Percentiles rank a stretch among this genome's conserved stretches.
These are phyloP conservation scores for Temnothorax longispinosus DNA, from an alignment of 1,140 invertebrate genomes.

Conservation along the genomic window DNA sequence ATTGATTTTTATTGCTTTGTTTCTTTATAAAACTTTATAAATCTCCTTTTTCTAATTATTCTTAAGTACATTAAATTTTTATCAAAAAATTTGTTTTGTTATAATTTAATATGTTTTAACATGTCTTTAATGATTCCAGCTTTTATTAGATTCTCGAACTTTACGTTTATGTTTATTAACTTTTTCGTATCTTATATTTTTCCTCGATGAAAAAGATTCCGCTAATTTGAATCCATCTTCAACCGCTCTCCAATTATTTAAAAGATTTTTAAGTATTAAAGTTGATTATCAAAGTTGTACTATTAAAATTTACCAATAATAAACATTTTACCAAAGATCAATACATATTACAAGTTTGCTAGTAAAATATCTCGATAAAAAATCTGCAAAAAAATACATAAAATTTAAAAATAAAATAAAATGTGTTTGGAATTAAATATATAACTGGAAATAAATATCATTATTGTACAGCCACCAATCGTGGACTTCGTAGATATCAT, in stretches of 20 bases:
- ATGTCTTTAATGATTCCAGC: neutral
- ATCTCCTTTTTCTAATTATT: neutral
- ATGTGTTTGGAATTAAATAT: conserved; percentile 19
- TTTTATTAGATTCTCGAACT: neutral
- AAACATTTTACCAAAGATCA: neutral
- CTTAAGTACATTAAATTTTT: neutral
- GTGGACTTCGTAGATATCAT: neutral
- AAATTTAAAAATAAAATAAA: neutral
- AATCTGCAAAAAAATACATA: neutral
- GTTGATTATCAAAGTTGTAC: neutral
- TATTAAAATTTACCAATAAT: neutral
- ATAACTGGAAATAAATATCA: neutral
- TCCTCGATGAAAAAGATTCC: neutral
- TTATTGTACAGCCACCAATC: neutral
- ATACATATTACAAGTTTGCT: neutral
- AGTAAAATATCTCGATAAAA: neutral
- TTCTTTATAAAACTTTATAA: neutral
- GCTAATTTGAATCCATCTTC: neutral
- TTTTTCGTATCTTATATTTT: neutral
- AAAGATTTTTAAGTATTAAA: neutral
- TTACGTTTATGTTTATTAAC: neutral
- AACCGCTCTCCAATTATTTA: neutral
- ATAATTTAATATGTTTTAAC: neutral
- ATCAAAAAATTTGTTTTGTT: neutral
- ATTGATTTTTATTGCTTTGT: neutral